These are phyloP conservation scores for Aradophagus sp. DNA, from an alignment of 1,140 invertebrate species.

Conservation along the genomic window DNA sequence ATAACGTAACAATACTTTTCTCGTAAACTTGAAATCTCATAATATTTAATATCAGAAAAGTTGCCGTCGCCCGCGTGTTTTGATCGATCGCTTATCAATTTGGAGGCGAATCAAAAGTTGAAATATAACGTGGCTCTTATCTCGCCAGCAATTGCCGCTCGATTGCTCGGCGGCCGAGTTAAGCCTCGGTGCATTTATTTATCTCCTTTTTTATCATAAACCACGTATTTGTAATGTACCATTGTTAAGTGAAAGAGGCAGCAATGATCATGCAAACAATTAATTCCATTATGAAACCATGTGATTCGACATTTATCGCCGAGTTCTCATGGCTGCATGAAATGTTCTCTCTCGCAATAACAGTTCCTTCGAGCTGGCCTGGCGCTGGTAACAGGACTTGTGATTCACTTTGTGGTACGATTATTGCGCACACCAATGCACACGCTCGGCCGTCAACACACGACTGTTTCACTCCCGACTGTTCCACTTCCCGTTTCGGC, in stretches of 20 bases:
- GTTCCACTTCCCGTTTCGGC: no score
- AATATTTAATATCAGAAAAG: no score
- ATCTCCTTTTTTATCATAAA: conserved; percentile 49
- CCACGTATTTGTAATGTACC: conserved; percentile 48
- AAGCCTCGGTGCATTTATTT: conserved; percentile 47
- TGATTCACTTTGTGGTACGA: conserved; percentile 37
- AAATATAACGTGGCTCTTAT: no score
- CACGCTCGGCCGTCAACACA: no score
- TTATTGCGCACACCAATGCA: conserved; percentile 25
- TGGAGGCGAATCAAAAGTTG: no score
- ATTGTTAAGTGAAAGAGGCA: conserved; percentile 57
- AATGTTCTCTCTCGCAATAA: conserved; percentile 55
- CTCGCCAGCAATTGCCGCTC: conserved; percentile 10
- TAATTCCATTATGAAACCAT: conserved; percentile 60
- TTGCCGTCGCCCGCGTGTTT: no score
- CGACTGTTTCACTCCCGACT: no score
- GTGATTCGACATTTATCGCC: conserved; percentile 59
- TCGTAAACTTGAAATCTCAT: no score
- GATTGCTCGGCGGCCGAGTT: conserved; percentile 30
- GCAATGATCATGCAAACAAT: conserved; percentile 60
- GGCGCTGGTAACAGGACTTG: conserved; percentile 41
- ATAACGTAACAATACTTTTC: no score
- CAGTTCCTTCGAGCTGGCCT: conserved; percentile 42
- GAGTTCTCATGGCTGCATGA: conserved; percentile 55
- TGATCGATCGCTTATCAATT: no score